Base-by-base conservation (phyloP, 2,888 invertebrate genomes). In the Erynnis tages region DNA sequence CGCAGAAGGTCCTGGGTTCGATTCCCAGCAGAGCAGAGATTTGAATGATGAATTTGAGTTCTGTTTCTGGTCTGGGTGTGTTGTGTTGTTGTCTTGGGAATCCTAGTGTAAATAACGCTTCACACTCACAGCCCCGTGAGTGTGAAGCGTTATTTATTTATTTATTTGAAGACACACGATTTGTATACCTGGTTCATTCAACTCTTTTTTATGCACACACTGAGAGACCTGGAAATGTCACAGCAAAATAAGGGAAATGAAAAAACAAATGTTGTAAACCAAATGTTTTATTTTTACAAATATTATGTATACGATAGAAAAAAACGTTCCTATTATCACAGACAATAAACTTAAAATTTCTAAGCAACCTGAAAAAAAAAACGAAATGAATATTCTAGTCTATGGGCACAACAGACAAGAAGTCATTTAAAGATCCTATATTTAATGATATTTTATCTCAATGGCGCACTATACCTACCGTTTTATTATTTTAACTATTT, bases 291-390 rank as follows among this genome's bases (percentile, higher is more conserved):
- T 69, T 67, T 62, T 70, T 76, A 73, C 69, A 67, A 66, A 63
- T 38, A 67, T 73, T 50, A 52, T 40, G 32, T 32, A 69, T 69
- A 64, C 52, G 60, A 67, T 67, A 70, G 66, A 71, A 74, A 71
- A n/a, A 75, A 76, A 73, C 65, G 58, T 63, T 66, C 59, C 66
- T 69, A 81, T 76, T 84, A 84, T 84, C 84, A 84, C 84, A 84
- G 84, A 80, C 78, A 75, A 74, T 68, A 72, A 83, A 82, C 74
- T 72, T 79, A 71, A 68, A 62, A 69, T 67, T 67, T 44, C 43
- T 63, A 69, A 63, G 67, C 59, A 58, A 62, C 57, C 60, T 65
- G 64, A 61, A 68, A 67, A 58, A 64, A 63, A 61, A 68, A 67
- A 58, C 37, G 60, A 55, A 17, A 17, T 19, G 37, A 37, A 27